Conservation (phyloP, 2,888 invertebrate genomes). For the Brachylomia viminalis region DNA sequence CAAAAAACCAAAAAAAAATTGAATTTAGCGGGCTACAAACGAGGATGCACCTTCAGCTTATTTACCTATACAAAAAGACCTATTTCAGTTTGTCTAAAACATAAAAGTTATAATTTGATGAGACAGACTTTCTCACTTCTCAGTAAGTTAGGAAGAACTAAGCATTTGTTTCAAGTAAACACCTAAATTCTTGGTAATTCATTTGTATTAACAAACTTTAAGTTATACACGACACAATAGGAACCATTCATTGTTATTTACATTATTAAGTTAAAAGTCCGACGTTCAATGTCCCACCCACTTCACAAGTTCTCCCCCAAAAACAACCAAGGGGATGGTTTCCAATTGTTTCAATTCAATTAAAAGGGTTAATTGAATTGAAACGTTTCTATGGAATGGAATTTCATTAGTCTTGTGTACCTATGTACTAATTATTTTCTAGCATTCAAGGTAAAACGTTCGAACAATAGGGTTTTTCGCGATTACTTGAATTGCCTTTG, state of each 20-base stretch:
- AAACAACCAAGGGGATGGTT: conserved; percentile 58
- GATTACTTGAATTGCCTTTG: not conserved
- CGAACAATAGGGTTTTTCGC: not conserved
- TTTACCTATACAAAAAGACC: not conserved
- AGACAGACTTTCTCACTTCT: not conserved
- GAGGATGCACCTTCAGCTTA: no score
- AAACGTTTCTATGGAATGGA: conserved; percentile 54
- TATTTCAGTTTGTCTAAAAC: not conserved
- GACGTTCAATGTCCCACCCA: conserved; percentile 30
- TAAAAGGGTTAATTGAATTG: conserved; percentile 64
- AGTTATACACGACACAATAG: conserved; percentile 9
- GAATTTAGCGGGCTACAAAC: no score
- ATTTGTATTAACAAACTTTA: conserved; percentile 10
- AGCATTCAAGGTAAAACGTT: not conserved
- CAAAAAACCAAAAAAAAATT: no score
- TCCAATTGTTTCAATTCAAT: conserved; percentile 65
- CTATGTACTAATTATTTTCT: conserved; percentile 32
- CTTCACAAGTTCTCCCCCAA: conserved; percentile 52
- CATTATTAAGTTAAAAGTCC: conserved; percentile 48
- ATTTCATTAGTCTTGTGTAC: conserved; percentile 47
- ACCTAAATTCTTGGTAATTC: not conserved
- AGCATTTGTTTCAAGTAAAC: not conserved
- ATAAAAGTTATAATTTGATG: not conserved
- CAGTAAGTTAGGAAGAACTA: not conserved
- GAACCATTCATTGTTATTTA: conserved; percentile 12